These are phyloP conservation scores for Leptopilina myrica DNA, from an alignment of 2,888 invertebrate species.

Conservation along the genomic window DNA sequence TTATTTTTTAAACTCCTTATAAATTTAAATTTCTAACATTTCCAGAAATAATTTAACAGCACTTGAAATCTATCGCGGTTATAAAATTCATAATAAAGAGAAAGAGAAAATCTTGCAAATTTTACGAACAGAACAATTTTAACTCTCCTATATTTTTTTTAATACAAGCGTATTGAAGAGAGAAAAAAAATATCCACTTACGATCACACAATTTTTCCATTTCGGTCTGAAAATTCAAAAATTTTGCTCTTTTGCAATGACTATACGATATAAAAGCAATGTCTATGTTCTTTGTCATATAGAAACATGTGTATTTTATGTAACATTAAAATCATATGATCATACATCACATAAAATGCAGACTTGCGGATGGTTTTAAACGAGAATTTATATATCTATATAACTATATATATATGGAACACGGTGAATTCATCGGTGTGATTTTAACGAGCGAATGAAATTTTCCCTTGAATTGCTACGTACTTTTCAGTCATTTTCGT, in stretches of 20 bases:
- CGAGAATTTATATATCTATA: not conserved
- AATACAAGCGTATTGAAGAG: too few species aligned
- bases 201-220: conserved; percentile 32
- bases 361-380: not conserved
- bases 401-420: not conserved
- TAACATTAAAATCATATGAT: conserved; percentile 23
- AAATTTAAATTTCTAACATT: not conserved
- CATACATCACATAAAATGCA: conserved; percentile 23
- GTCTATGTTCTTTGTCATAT: not conserved
- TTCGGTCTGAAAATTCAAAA: not conserved
- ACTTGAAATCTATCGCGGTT: not conserved
- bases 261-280: not conserved
- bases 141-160: not conserved
- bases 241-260: too few species aligned
- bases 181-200: conserved; percentile 27
- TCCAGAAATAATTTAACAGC: not conserved
- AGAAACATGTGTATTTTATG: conserved; percentile 31
- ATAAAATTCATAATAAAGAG: not conserved
- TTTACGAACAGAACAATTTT: not conserved
- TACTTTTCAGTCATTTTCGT: conserved; percentile 5
- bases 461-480: conserved; percentile 8
- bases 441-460: conserved; percentile 26
- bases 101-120: not conserved
- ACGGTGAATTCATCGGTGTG: conserved; percentile 10
- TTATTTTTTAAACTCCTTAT: too few species aligned